Base-by-base conservation (phyloP, 2,797 vertebrate species). In the Poecilia wingei region DNA sequence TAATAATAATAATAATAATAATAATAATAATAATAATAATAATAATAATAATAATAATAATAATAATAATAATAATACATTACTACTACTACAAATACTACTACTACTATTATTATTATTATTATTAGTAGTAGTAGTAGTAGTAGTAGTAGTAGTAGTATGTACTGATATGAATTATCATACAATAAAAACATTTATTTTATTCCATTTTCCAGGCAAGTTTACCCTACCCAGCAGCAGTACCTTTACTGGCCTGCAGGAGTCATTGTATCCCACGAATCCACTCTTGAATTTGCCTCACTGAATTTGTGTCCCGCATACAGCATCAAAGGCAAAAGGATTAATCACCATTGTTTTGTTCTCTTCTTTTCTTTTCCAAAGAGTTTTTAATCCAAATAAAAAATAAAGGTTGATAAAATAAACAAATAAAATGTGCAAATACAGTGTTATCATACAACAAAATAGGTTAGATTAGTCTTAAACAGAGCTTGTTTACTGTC, bases 251-350 rank as follows among this genome's bases (percentile, higher is more conserved):
- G 69, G 45, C 86, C 94, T 91, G 78, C 75, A 81, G 91, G 81
- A 80, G 93, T 83, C 92, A 12, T 91, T 93, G 79, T 93, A 71
- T 83, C 76, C 75, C 86, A 82, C 71, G 76, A 78, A 73, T 78
- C 28, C 13, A 43, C 53, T 47, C 16, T 47, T 6, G 6, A 53
- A 18, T 80, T 25, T 16, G 16, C 70, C 76, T 12, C 3, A 3
- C 45, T 36, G 46, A 25, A n/a, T 31, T 31, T 31, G 36, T 80
- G 53, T 53, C 69, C 76, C 70, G 41, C n/a, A 49, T 49, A 72
- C 70, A 75, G 36, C 3, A 8, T 51, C 20, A 83, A 74, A 87
- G 33, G 46, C 47, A 79, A 25, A 45, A 79, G 49, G 57, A 59
- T 84, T 47, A 13, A 43, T 69, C 22, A 69, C 22, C 5, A 7